Base-by-base conservation (phyloP, 1,140 invertebrate species). In the Aleiodes sp. region DNA sequence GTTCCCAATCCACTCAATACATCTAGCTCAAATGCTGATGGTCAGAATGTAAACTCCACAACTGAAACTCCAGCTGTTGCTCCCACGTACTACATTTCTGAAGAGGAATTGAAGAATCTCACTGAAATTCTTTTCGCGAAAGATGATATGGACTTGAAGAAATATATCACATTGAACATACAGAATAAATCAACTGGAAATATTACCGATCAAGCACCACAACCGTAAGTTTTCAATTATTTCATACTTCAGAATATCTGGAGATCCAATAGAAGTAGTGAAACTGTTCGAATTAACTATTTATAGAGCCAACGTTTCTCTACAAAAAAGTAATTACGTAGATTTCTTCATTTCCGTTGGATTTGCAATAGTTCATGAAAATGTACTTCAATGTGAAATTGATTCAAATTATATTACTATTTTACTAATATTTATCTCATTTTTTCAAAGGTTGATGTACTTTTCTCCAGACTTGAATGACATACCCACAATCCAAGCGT, bases 401-500 rank as follows among this genome's bases (percentile, higher is more conserved):
- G n/a, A n/a, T n/a, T n/a, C n/a, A n/a, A n/a, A n/a, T n/a, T n/a
- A n/a, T n/a, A n/a, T n/a, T n/a, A n/a, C n/a, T n/a, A n/a, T 66
- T 33, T 33, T 10, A n/a, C 26, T 0, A 33, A 35, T 41, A 29
- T 41, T 62, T 70, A 63, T 57, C 10, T 0, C 8, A 35, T 65
- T 66, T 62, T 80, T 81, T 31, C n/a, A 65, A n/a, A 87, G 87
- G 70, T 73, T 88, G 29, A 80, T 80, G 57, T 19, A 59, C n/a
- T 76, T 75, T 59, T 66, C 72, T 4, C 70, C 71, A 56, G 78
- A 75, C 26, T 73, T 59, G 8, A 78, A 81, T 8, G 61, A 73
- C 9, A 57, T 78, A 16, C 78, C 86, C 16, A 84, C 86, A 0
- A 88, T 94, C 16, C 82, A 88, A 76, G 89, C 90, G 76, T 84